Percentiles rank a stretch among this genome's conserved stretches.
phyloP scores from a whole-genome alignment of 2,888 invertebrate species.

The Tetramorium bicarinatum region DNA sequence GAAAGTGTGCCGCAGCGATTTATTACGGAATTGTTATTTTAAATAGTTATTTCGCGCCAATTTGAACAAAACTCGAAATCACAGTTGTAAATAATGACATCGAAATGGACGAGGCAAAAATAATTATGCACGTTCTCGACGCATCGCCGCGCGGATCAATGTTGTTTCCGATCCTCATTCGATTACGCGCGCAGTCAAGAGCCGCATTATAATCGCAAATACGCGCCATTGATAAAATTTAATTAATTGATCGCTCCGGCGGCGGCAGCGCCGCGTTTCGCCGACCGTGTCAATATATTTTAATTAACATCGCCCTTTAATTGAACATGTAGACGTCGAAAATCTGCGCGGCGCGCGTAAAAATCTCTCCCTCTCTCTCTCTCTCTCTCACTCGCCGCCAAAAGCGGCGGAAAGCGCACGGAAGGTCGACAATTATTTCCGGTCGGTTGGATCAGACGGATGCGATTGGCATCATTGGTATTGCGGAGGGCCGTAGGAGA shows the following conservation, averaged over 20 bases:
- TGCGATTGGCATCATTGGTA: conserved; percentile 59
- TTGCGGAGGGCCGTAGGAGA: conserved; percentile 9
- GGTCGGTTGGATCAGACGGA: conserved; percentile 44
- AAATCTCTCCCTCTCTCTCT: not conserved
- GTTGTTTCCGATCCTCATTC: conserved; percentile 10
- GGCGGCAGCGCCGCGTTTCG: not conserved
- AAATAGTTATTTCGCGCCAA: not conserved
- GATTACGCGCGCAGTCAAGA: conserved; percentile 24
- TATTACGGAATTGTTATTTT: not conserved
- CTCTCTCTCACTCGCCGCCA: not conserved
- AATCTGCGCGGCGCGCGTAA: conserved; percentile 8
- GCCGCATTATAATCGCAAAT: conserved; percentile 54
- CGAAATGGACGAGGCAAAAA: not conserved
- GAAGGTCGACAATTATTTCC: conserved; percentile 65
- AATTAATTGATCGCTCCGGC: conserved; percentile 60
- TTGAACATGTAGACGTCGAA: conserved; percentile 49
- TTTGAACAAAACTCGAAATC: not conserved
- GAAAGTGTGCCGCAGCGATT: too few relatives aligned
- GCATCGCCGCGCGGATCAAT: conserved; percentile 20
- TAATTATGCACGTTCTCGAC: conserved; percentile 23
- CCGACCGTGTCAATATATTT: conserved; percentile 55
- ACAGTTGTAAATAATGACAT: conserved; percentile 9
- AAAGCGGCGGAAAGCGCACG: conserved; percentile 14
- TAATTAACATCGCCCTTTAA: conserved; percentile 64
- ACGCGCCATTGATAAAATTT: conserved; percentile 58